Evolutionary conservation across 2,888 invertebrate genomes (phyloP), one percentile per base, ranked within the genome.

Genomic region (Pocota personata): DNA sequence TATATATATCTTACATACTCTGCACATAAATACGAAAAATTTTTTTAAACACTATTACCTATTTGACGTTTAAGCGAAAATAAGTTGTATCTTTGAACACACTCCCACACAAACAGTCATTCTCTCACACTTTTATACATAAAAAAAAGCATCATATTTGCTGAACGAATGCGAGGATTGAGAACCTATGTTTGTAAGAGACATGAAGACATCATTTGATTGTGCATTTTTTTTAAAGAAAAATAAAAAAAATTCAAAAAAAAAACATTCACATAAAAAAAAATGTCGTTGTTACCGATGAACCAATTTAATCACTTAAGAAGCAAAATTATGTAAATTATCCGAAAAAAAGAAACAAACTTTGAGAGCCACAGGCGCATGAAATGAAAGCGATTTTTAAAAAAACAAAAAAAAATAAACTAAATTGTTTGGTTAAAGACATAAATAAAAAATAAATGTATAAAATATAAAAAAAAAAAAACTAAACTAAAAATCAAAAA

Each of bases 161-260:
- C 86, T 77, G 86, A 82, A 86, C 86, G 86, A 82, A 86, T 86
- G 86, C 86, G 86, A 86, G 77, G 80, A 77, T 86, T 86, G 86
- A 86, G 76, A 82, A 76, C 60, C 73, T 66, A 77, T 86, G 72
- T 86, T 86, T 86, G 82, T 86, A 82, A 82, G 82, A 86, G 76
- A 86, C 84, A 79, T 84, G 57, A 79, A 84, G 84, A 79, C 86
- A 82, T 82, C 82, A 82, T 71, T 87, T 87, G 69, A 77, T 82
- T 87, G 87, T 82, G 87, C 79, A 87, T 87, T 77, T 76, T 19
- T 62, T 37, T 30, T 66, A 82, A 58, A 72, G 40, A 75, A 72
- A 67, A 43, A 57, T 80, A 80, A 69, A 40, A 46, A 80, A 62
- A 72, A 69, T 75, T n/a, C n/a, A n/a, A 62, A 72, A 84, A 76